Conservation (phyloP, 2,113 vertebrate genomes). For the Sardina pilchardus region DNA sequence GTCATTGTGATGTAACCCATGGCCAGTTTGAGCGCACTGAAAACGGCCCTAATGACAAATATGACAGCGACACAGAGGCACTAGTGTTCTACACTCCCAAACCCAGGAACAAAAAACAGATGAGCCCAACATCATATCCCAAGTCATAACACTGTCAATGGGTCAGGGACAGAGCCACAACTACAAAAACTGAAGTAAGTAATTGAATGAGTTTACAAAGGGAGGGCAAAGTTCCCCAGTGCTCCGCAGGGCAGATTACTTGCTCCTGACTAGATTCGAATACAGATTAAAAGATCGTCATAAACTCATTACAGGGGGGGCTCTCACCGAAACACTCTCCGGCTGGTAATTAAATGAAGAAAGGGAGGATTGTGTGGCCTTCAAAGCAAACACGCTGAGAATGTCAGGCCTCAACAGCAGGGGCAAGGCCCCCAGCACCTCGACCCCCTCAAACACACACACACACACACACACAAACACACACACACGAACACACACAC, state of each 20-base stretch:
- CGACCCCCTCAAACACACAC: neutral
- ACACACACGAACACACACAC: no score
- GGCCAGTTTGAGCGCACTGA: no score
- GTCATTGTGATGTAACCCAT: no score
- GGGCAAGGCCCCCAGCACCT: slow-evolving; percentile 14
- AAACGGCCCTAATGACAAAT: no score
- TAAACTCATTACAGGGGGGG: slow-evolving; percentile 22
- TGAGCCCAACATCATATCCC: neutral
- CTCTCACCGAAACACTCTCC: slow-evolving; percentile 2
- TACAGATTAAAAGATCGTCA: neutral
- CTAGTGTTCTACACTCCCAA: no score
- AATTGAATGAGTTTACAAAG: neutral
- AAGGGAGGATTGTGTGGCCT: slow-evolving; percentile 6
- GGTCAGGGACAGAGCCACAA: neutral
- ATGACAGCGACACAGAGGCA: no score
- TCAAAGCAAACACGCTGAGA: slow-evolving; percentile 14
- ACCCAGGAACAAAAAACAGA: neutral
- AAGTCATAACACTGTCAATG: neutral
- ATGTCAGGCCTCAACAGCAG: slow-evolving; percentile 29
- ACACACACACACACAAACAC: slow-evolving; percentile 11
- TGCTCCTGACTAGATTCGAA: neutral
- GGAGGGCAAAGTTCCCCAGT: neutral
- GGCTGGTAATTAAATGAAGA: slow-evolving; percentile 8
- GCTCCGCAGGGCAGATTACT: neutral
- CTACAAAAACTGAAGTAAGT: neutral